phyloP scores from a whole-genome alignment of 2,797 vertebrate species.

The Coracias cyanogaster region DNA sequence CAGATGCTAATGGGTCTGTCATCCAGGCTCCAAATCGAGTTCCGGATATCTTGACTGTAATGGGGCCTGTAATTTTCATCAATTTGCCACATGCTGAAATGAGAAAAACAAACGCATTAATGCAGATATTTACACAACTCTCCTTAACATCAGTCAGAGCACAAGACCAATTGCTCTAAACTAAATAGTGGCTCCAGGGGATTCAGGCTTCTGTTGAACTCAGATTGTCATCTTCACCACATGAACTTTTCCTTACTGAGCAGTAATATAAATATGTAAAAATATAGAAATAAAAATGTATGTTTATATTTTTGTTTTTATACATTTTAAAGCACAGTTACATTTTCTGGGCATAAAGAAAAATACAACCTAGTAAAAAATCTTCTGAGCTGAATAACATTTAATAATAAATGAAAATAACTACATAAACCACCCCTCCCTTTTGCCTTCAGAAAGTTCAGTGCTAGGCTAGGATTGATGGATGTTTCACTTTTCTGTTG shows the following conservation, averaged over 20 bases:
- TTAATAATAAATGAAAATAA: background rate
- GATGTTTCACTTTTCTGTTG: background rate
- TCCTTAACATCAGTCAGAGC: background rate
- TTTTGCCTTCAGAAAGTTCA: background rate
- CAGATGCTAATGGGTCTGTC: constrained; percentile 94
- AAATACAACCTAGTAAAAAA: background rate
- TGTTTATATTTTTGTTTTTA: background rate
- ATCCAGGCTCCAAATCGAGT: constrained; percentile 99
- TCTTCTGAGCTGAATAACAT: background rate
- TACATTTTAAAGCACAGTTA: background rate
- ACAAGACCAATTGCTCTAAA: background rate
- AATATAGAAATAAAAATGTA: background rate
- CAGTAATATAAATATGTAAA: background rate
- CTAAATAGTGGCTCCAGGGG: background rate
- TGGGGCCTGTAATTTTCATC: constrained; percentile 98
- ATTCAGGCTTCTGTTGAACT: background rate
- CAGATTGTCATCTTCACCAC: background rate
- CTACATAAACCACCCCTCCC: rapidly evolving
- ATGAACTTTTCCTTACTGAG: background rate
- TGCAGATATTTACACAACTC: background rate
- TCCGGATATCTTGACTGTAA: constrained; percentile 97
- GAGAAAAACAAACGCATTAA: constrained; percentile 76
- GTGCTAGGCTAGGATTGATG: background rate
- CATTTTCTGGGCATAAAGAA: background rate
- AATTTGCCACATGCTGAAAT: constrained; percentile 96